Conservation (phyloP, 1,140 invertebrate species). For the Leptinotarsa defecta region DNA sequence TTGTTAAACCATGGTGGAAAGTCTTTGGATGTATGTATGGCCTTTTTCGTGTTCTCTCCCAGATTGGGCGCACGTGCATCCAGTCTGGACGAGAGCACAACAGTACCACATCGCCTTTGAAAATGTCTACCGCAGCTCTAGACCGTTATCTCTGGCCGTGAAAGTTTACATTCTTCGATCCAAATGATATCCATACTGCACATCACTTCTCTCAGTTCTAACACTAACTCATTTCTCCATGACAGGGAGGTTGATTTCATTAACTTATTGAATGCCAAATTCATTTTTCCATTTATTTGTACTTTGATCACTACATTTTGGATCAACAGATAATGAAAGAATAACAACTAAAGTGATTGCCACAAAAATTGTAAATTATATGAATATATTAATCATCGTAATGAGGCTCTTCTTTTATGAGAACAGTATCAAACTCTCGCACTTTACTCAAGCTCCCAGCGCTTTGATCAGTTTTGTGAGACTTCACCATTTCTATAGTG, state of each 20-base stretch:
- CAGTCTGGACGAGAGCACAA: no score
- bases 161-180: no score
- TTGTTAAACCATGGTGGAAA: no score
- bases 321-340: neutral
- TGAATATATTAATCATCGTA: neutral
- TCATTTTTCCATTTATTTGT: neutral
- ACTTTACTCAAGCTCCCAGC: neutral
- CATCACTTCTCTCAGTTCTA: no score
- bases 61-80: no score
- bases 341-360: slow-evolving; percentile 6
- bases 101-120: no score
- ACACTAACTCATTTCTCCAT: no score
- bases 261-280: neutral
- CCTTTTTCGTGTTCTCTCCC: no score
- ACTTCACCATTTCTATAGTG: neutral
- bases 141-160: no score
- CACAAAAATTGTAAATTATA: neutral
- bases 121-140: no score
- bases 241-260: neutral
- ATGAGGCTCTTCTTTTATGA: neutral
- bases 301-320: neutral
- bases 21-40: no score
- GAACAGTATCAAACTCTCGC: neutral
- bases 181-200: no score
- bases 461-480: neutral